These are phyloP conservation scores for Laothoe populi DNA, from an alignment of 2,888 invertebrate genomes.

Conservation along the genomic window DNA sequence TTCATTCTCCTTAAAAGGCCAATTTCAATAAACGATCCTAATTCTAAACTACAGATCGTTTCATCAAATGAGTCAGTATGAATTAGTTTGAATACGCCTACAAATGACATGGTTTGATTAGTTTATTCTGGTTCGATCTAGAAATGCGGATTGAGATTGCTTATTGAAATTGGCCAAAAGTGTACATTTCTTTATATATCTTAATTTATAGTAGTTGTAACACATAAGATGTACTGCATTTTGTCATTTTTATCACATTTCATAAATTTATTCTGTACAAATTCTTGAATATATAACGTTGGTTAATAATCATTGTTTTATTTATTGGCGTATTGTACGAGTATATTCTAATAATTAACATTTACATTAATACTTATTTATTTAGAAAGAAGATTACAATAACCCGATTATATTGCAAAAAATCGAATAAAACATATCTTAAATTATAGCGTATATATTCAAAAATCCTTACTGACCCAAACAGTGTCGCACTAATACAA, in stretches of 20 bases:
- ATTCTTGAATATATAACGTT: slow-evolving; percentile 79
- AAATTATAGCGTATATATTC: not conserved
- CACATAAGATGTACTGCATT: slow-evolving; percentile 49
- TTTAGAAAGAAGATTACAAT: not conserved
- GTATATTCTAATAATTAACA: slow-evolving; percentile 13
- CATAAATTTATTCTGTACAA: slow-evolving; percentile 69
- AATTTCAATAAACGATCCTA: too few species aligned
- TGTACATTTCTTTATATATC: slow-evolving; percentile 32
- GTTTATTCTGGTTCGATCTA: too few species aligned
- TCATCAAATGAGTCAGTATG: too few species aligned
- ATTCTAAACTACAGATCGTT: too few species aligned
- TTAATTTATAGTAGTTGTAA: slow-evolving; percentile 40
- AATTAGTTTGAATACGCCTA: too few species aligned
- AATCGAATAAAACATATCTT: not conserved
- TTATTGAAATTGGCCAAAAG: too few species aligned
- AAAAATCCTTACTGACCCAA: too few species aligned
- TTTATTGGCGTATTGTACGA: slow-evolving; percentile 19
- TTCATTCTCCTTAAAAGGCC: slow-evolving; percentile 31
- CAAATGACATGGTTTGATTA: too few species aligned
- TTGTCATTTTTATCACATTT: slow-evolving; percentile 53
- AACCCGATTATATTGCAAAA: not conserved
- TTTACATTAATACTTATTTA: slow-evolving; percentile 17
- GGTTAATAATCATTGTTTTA: slow-evolving; percentile 56
- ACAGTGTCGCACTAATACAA: too few species aligned
- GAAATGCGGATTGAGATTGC: too few species aligned